Base-by-base conservation (phyloP, 2,113 vertebrate species). In the Poicephalus meyeri region DNA sequence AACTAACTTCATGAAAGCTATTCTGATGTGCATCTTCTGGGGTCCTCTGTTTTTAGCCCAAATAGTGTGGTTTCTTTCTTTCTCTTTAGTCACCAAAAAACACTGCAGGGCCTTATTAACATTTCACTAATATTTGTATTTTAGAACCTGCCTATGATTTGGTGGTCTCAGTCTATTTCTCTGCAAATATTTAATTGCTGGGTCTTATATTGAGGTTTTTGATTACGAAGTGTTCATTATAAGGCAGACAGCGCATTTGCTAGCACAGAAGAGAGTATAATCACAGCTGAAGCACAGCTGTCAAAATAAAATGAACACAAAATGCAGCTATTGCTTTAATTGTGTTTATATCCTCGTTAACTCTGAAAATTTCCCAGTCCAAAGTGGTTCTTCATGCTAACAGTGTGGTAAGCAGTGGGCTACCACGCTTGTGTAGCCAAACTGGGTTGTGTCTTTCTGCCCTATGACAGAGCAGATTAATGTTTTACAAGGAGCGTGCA, bases 201-300 rank as follows among this genome's bases (percentile, higher is more conserved):
- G 21, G 50, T 71, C 35, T 86, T 79, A 24, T 10, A 65, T 5
- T 37, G 65, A 91, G 52, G n/a, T 33, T 73, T 86, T 86, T 83
- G 76, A 55, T 74, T 46, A 39, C 11, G 39, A 68, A 31, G 86
- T 64, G 80, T 68, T 91, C 42, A 37, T 92, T 76, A 50, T 69
- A 50, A 64, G 37, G 28, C 91, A 73, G 68, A 56, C 8, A 90
- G 44, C 26, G 49, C 56, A 64, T 83, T 88, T 64, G 70, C 80
- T 61, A 26, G 33, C 44, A 56, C 56, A 72, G 79, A 85, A 13
- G 25, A 74, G 68, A 55, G 44, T 44, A 76, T 80, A 89, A 94
- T 92, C 71, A 72, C 81, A 95, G 64, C 79, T 53, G 83, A 93
- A 88, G 64, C 86, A 77, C 92, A 83, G 87, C 73, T 96, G 87